These are phyloP conservation scores for Mercenaria mercenaria DNA, from an alignment of 1,140 invertebrate genomes.

Conservation along the genomic window DNA sequence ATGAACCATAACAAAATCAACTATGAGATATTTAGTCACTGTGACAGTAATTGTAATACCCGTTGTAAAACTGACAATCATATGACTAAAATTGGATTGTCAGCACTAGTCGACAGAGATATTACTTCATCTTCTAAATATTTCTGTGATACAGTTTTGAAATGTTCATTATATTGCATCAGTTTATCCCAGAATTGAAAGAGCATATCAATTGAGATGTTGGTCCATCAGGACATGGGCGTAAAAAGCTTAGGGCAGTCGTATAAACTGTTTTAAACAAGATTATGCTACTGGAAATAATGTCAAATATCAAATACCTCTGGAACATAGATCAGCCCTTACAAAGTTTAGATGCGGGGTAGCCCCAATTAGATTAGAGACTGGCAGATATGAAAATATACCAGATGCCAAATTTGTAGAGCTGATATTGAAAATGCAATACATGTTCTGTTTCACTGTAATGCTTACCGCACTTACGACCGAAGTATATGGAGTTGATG, in stretches of 20 bases:
- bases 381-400: too few relatives aligned
- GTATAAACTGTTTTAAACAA: too few relatives aligned
- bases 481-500: neutral
- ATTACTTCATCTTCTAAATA: neutral
- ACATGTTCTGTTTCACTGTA: slow-evolving; percentile 3
- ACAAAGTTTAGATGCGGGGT: too few relatives aligned
- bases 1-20: neutral
- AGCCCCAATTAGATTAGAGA: too few relatives aligned
- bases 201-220: neutral
- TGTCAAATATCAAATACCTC: too few relatives aligned
- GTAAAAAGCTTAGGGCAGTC: too few relatives aligned
- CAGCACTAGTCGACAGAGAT: neutral
- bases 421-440: too few relatives aligned
- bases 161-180: neutral
- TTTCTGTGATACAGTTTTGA: neutral
- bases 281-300: too few relatives aligned
- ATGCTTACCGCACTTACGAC: too few relatives aligned
- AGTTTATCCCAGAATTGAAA: neutral
- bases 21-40: neutral
- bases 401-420: neutral
- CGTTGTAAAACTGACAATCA: neutral
- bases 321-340: neutral
- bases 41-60: neutral
- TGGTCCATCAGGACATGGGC: neutral
- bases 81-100: neutral